Evolutionary conservation across 2,797 vertebrate species (phyloP).

Genomic region (Microhierax caerulescens): DNA sequence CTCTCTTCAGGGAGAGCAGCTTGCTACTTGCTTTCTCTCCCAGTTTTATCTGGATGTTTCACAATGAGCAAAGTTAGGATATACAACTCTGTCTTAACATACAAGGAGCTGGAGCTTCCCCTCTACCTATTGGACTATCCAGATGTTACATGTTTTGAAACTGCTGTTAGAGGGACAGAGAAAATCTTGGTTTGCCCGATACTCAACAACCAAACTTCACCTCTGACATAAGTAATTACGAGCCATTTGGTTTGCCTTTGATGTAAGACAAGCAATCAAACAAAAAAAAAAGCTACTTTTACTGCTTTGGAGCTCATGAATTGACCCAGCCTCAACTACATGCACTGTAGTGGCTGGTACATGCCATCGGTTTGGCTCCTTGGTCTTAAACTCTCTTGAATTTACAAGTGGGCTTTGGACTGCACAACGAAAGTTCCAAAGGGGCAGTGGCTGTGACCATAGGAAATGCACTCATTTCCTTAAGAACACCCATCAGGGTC

Average conservation of each 20-base stretch:
- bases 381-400: neutral
- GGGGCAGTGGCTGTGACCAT: neutral
- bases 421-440: neutral
- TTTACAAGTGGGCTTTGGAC: neutral
- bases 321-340: too few relatives aligned
- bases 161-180: neutral
- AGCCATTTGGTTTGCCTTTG: neutral
- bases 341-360: neutral
- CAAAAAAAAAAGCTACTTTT: neutral
- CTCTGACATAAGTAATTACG: neutral
- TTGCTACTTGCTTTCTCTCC: neutral
- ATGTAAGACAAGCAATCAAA: neutral
- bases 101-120: neutral
- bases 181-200: neutral
- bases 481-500: neutral
- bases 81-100: neutral
- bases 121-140: neutral
- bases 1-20: neutral
- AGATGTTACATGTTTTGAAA: neutral
- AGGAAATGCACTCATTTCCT: neutral
- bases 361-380: neutral
- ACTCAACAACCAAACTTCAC: neutral
- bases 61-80: neutral
- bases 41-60: neutral
- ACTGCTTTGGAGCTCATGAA: neutral